Evolutionary conservation across 2,888 invertebrate species (phyloP), one percentile per base, ranked within the genome.

Genomic region (Tetheella fluctuosa): DNA sequence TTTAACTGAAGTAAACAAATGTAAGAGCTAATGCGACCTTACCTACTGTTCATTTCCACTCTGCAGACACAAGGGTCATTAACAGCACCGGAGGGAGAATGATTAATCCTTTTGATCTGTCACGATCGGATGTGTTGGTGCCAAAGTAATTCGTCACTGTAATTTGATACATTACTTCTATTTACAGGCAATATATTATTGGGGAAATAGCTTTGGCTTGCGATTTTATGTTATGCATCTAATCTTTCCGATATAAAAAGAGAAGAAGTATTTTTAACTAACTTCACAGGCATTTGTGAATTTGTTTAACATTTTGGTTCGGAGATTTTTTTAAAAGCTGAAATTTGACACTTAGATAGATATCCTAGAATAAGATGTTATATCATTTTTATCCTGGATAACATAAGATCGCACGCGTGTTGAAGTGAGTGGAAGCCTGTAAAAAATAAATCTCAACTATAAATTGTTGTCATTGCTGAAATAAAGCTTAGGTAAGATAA

Each of bases 91-190:
- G n/a, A 8, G 48, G 17, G 42, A 20, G 48, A 48, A 48, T 48
- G 48, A 48, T 48, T 48, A 48, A 48, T 48, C 48, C 48, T 48
- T 48, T 20, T 48, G 48, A 48, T 48, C 48, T 20, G 48, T 48
- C 48, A 48, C 48, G 48, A 48, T 48, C 48, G 48, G 17, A 48
- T 48, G 48, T 48, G 48, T 48, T 48, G 48, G 48, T 48, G 48
- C 48, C 48, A 48, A 48, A 2, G 48, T 48, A 48, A 48, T 48
- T 48, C 20, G 48, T 48, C 48, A 48, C 17, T 48, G 48, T 48
- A 48, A 48, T 48, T 48, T n/a, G 48, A 48, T 48, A 42, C 48
- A 42, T 42, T 42, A 42, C 17, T 42, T 42, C 17, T 42, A 17
- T 42, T 42, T 17, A 17, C 42, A 15, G 17, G 17, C 42, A 17